Base-by-base conservation (phyloP, 2,113 vertebrate species). In the Marcusenius ussheri region DNA sequence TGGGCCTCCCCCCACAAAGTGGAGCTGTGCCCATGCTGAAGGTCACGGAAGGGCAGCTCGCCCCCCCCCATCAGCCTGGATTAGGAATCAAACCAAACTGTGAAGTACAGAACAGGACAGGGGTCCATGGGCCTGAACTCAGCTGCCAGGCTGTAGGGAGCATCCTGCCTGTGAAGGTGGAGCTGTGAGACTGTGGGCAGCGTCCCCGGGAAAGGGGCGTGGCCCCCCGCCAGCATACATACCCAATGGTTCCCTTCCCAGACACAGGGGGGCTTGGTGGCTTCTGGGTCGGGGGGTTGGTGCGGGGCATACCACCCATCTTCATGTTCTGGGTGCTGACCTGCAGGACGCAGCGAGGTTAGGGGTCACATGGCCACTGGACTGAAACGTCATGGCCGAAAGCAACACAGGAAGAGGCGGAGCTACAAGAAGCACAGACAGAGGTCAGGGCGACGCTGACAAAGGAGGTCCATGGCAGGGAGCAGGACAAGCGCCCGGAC, bases 321-420 rank as follows among this genome's bases (percentile, higher is more conserved):
- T 99, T 99, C 98, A 99, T 98, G 91, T 98, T 99, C 96, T 99
- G 98, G 91, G 98, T 97, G 91, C 98, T 99, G 94, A 99, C 98
- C 98, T 99, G 93, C 17, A 91, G 56, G 91, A 83, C 74, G 21
- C 39, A 86, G 39, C 0, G 84, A 86, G 35, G 74, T 53, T 77
- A 19, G 46, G 42, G 39, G 74, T 10, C 24, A 56, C 5, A 8
- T 0, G 11, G 66, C 10, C 0, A 45, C n/a, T 9, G 10, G 56
- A 53, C 21, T 11, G 85, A 87, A 53, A 87, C 27, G 35, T 17
- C 49, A 4, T 1, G 24, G 46, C 11, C 8, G 13, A 15, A 5
- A 87, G 24, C 1, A 13, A 15, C 1, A 24, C 31, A 35, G 19
- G 9, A 31, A 45, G 45, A 74, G 66, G 88, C 70, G 8, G 70